A percentile compares a stretch with the other conserved stretches of the same genome.
Conservation (phyloP, 2,797 vertebrate species). For the Anguilla obscura region DNA sequence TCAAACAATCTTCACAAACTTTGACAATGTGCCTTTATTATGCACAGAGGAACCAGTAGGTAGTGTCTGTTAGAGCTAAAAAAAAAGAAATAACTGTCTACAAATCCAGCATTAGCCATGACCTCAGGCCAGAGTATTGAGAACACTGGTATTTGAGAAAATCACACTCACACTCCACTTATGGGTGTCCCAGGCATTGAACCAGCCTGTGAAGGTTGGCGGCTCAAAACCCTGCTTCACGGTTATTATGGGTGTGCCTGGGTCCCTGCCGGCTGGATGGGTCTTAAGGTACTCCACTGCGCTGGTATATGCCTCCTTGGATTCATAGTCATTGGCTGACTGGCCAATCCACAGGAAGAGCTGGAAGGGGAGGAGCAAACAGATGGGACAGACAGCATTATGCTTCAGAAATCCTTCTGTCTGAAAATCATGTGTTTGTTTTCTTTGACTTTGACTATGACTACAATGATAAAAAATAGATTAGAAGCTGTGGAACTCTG, state of each 20-base stretch:
- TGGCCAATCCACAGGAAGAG: slow-evolving; percentile 88
- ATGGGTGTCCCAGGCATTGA: slow-evolving; percentile 86
- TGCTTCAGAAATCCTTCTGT: too few relatives aligned
- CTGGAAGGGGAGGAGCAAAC: slow-evolving; percentile 54
- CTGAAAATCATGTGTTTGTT: background rate
- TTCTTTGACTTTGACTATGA: background rate
- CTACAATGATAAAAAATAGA: background rate
- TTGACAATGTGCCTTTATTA: background rate
- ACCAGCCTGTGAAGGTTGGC: slow-evolving; percentile 90
- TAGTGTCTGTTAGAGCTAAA: background rate
- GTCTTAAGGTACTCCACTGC: slow-evolving; percentile 79
- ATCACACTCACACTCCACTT: slow-evolving; percentile 86
- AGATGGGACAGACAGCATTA: background rate
- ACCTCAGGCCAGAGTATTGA: background rate
- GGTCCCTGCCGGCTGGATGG: slow-evolving; percentile 82
- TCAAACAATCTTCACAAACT: background rate
- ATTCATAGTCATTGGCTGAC: slow-evolving; percentile 78
- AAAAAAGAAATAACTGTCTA: too few relatives aligned
- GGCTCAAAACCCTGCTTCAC: slow-evolving; percentile 87
- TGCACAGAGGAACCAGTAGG: background rate
- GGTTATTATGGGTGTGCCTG: slow-evolving; percentile 73
- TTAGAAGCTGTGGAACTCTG: background rate
- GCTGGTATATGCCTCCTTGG: slow-evolving; percentile 71
- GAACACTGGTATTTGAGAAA: background rate
- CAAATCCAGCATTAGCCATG: background rate